phyloP scores from a whole-genome alignment of 2,888 invertebrate species.

The Parapristionchus giblindavisi region DNA sequence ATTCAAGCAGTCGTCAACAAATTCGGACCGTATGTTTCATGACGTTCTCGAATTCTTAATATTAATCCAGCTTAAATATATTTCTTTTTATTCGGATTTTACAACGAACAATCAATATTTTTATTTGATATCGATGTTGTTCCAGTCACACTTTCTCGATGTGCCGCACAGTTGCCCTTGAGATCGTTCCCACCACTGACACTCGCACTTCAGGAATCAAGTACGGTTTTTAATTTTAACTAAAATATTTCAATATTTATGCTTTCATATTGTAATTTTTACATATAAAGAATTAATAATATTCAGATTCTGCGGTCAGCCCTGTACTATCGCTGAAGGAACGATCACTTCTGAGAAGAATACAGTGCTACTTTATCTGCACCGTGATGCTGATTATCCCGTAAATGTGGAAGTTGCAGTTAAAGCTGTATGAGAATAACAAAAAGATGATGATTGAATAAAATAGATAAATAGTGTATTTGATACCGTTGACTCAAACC shows the following conservation, averaged over 20 bases:
- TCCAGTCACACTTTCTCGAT: neutral
- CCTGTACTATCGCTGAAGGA: neutral
- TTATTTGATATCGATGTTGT: neutral
- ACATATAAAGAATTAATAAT: neutral
- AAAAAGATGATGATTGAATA: too few species aligned
- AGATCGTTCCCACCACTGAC: constrained; percentile 24
- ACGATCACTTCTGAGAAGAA: neutral
- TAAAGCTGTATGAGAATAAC: neutral
- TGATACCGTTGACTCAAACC: too few species aligned
- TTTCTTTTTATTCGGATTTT: neutral
- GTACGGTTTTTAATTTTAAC: neutral
- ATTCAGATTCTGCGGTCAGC: neutral
- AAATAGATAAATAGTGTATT: too few species aligned
- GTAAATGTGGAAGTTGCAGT: neutral
- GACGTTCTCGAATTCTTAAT: neutral
- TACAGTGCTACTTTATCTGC: neutral
- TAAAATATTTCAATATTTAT: too few species aligned
- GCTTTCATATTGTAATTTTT: too few species aligned
- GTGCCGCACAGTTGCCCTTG: constrained; percentile 14
- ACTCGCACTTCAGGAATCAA: constrained; percentile 17
- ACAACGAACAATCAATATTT: neutral
- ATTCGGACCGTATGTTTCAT: neutral
- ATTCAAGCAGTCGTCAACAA: neutral
- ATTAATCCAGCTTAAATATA: neutral
- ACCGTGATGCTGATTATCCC: neutral